A percentile compares a stretch with the other conserved stretches of the same genome.
phyloP scores from a whole-genome alignment of 2,113 vertebrate genomes.

The Ochotona curzoniae region DNA sequence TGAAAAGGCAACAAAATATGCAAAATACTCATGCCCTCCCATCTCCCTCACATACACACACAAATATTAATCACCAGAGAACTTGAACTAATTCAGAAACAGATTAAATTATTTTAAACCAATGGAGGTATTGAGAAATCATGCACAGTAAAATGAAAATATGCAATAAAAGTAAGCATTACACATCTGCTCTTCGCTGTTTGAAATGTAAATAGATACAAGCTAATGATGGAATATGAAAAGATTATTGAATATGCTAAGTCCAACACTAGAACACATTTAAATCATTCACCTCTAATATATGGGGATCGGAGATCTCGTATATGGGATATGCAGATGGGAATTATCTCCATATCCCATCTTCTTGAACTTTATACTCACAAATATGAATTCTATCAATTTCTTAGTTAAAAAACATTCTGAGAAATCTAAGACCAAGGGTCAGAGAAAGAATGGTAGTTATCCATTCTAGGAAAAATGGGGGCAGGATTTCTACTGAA shows the following conservation, averaged over 20 bases:
- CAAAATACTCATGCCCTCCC: neutral
- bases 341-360: neutral
- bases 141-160: neutral
- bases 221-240: neutral
- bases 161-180: neutral
- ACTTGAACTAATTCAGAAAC: constrained; percentile 30
- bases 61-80: neutral
- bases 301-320: neutral
- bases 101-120: neutral
- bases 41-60: neutral
- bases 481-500: neutral
- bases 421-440: neutral
- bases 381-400: neutral
- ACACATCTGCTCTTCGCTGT: neutral
- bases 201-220: neutral
- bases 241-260: neutral
- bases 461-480: neutral
- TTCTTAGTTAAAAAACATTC: constrained; percentile 20
- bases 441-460: neutral
- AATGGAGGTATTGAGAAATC: constrained; percentile 39
- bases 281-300: neutral
- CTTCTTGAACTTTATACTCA: neutral
- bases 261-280: neutral
- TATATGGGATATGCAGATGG: too few relatives aligned
- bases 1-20: constrained; percentile 57